Conservation (phyloP, 2,888 invertebrate species). For the Hemicrepidius hirtus region DNA sequence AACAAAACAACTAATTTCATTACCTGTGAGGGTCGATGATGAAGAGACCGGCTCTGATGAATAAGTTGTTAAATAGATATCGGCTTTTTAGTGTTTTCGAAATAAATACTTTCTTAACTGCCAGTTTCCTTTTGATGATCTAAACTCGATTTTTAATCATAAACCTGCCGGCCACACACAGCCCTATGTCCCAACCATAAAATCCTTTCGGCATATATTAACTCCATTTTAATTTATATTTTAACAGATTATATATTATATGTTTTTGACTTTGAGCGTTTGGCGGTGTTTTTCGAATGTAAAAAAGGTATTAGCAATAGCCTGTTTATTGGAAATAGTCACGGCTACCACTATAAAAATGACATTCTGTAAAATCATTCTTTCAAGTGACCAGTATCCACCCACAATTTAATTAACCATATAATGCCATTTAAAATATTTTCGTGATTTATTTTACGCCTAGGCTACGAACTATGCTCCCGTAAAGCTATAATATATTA, state of each 20-base stretch:
- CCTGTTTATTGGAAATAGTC: not conserved
- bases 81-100: slow-evolving; percentile 65
- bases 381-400: no score
- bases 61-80: slow-evolving; percentile 68
- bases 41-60: slow-evolving; percentile 57
- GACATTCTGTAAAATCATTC: not conserved
- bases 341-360: not conserved
- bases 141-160: slow-evolving; percentile 61
- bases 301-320: not conserved
- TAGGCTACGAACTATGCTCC: no score
- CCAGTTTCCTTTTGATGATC: slow-evolving; percentile 56
- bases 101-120: slow-evolving; percentile 60
- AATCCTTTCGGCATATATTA: slow-evolving; percentile 57
- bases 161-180: slow-evolving; percentile 62
- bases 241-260: slow-evolving; percentile 59
- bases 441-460: no score
- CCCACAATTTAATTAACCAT: no score
- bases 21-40: slow-evolving; percentile 53
- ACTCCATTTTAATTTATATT: slow-evolving; percentile 63
- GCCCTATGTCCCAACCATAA: slow-evolving; percentile 52
- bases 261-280: slow-evolving; percentile 57
- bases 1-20: slow-evolving; percentile 60
- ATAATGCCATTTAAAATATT: no score
- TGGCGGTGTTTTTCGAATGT: slow-evolving; percentile 52
- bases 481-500: no score